phyloP scores from a whole-genome alignment of 2,888 invertebrate genomes.

The Callyntrura sp. region DNA sequence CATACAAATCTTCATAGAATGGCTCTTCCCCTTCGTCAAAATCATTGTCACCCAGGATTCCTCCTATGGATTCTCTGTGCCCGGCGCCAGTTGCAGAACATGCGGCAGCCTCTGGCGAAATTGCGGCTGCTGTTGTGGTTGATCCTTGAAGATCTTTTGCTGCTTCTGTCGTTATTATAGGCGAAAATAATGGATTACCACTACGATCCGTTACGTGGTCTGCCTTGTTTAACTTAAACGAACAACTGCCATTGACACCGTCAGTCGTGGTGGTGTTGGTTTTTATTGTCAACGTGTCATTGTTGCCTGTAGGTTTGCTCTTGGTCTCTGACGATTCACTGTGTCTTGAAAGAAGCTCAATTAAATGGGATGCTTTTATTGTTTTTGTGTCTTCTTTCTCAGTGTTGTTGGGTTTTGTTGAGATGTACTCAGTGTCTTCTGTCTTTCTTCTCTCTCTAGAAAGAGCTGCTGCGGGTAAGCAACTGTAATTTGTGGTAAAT shows the following conservation, averaged over 20 bases:
- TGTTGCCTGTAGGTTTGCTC: slow-evolving; percentile 2
- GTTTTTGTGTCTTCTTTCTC: slow-evolving; percentile 32
- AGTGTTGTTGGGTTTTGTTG: not conserved
- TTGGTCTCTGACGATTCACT: slow-evolving; percentile 15
- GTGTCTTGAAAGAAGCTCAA: slow-evolving; percentile 2
- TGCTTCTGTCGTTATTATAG: slow-evolving; percentile 36
- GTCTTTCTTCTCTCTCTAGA: slow-evolving; percentile 47
- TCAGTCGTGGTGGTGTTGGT: slow-evolving; percentile 14
- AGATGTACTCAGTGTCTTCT: slow-evolving; percentile 28
- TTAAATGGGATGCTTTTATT: slow-evolving; percentile 19
- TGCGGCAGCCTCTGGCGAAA: slow-evolving; percentile 21
- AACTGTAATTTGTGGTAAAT: slow-evolving; percentile 76
- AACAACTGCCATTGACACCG: not conserved
- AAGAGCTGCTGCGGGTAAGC: slow-evolving; percentile 61
- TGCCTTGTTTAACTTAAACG: slow-evolving; percentile 4
- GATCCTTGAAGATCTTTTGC: not conserved
- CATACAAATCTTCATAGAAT: slow-evolving; percentile 81
- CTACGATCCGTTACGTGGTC: slow-evolving; percentile 61
- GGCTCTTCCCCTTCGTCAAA: slow-evolving; percentile 77
- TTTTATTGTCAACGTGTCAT: slow-evolving; percentile 48
- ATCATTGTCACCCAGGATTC: not conserved
- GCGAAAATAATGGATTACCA: slow-evolving; percentile 62
- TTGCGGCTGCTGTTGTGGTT: slow-evolving; percentile 40
- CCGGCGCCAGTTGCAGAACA: slow-evolving; percentile 28
- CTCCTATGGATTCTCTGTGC: slow-evolving; percentile 23